Conservation (phyloP, 2,113 vertebrate genomes). For the Chloebia gouldiae region DNA sequence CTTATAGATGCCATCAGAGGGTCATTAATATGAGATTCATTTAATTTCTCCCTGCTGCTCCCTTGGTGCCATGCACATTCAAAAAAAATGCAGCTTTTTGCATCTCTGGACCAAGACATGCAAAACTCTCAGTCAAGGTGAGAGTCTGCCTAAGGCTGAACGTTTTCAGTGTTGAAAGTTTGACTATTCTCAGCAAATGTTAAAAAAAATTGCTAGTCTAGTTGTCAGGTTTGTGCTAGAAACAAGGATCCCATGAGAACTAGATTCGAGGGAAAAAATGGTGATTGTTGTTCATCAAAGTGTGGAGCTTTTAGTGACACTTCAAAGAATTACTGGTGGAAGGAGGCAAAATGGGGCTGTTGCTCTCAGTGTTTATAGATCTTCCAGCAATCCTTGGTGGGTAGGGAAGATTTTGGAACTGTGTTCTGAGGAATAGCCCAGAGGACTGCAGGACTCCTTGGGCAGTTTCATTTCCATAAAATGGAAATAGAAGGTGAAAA, state of each 20-base stretch:
- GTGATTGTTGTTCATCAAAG: neutral
- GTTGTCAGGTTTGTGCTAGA: neutral
- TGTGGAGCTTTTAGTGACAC: neutral
- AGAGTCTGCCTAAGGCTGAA: neutral
- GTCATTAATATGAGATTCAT: neutral
- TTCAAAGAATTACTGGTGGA: neutral
- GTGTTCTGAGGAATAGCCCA: neutral
- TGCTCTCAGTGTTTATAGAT: neutral
- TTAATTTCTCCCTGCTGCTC: neutral
- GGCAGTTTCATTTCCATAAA: neutral
- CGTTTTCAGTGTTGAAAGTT: neutral
- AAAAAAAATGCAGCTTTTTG: neutral
- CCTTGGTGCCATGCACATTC: neutral
- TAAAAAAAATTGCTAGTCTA: neutral
- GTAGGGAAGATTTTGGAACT: neutral
- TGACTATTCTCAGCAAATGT: neutral
- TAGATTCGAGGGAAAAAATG: neutral
- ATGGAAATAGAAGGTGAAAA: neutral
- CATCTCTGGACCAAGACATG: neutral
- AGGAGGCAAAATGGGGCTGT: neutral
- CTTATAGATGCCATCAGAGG: neutral
- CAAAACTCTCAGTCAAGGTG: constrained; percentile 15
- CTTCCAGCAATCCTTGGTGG: neutral
- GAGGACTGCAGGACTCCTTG: neutral
- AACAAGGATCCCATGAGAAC: neutral